Conservation (phyloP, 2,888 invertebrate species). For the Epinotia ramella region DNA sequence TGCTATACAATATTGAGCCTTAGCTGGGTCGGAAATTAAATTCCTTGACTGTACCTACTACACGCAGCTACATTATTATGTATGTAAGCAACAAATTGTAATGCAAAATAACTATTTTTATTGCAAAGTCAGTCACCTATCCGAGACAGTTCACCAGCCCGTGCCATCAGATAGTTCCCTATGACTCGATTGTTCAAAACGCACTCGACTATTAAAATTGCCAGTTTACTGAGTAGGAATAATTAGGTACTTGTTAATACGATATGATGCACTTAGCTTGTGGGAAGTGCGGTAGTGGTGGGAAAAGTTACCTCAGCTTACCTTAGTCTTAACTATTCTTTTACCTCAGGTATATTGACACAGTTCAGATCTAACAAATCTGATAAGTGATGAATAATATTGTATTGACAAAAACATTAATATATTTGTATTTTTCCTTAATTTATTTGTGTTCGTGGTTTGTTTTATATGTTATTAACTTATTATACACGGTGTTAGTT, state of each 20-base stretch:
- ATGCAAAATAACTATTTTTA: background rate
- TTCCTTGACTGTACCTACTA: too few relatives aligned
- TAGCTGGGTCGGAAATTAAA: too few relatives aligned
- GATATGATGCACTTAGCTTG: constrained; percentile 36
- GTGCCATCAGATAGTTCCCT: constrained; percentile 32
- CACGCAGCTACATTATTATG: background rate
- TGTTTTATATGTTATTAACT: too few relatives aligned
- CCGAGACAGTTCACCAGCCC: constrained; percentile 33
- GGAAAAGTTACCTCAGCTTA: background rate
- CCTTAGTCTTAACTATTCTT: background rate
- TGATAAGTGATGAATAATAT: too few relatives aligned
- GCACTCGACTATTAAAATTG: constrained; percentile 52
- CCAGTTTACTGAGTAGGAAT: constrained; percentile 52
- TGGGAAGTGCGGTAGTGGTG: constrained; percentile 24
- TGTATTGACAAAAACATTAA: too few relatives aligned
- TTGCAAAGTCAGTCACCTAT: constrained; percentile 7
- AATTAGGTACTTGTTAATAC: constrained; percentile 33
- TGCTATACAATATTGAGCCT: too few relatives aligned
- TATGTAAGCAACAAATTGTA: background rate
- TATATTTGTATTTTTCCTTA: too few relatives aligned
- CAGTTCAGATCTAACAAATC: too few relatives aligned
- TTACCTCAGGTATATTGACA: too few relatives aligned
- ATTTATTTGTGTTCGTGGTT: too few relatives aligned
- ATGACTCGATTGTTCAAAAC: constrained; percentile 37
- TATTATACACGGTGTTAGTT: too few relatives aligned